Base-by-base conservation (phyloP, 2,888 invertebrate genomes). In the Charanyca ferruginea region DNA sequence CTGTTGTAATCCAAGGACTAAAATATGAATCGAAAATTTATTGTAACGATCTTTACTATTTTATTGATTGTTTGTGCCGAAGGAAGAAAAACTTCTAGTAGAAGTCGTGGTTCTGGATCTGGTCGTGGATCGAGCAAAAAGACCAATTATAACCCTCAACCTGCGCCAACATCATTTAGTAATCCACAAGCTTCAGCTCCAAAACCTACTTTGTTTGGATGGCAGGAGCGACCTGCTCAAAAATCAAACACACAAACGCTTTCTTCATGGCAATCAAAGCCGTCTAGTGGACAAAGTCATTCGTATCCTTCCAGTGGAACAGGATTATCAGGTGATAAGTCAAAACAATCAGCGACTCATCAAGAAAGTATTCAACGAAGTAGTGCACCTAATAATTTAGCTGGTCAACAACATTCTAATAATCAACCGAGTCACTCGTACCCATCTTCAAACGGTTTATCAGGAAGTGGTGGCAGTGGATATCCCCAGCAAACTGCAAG, bases 301-400 rank as follows among this genome's bases (percentile, higher is more conserved):
- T 92, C 92, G 9, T 94, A 94, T 83, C 94, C 94, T 45, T 90
- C 94, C 9, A 92, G 92, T 79, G 89, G 91, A 57, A 92, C 91
- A 51, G 93, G 93, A 4, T 81, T 92, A 25, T 93, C 93, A 58
- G 94, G 94, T 38, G 89, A 85, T 63, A 87, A 86, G 73, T 85
- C 89, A 13, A 92, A 91, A 77, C 87, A 89, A 77, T 84, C 90
- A 28, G 64, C 87, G 9, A 74, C 80, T 42, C 81, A 93, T 75
- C 92, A 93, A 85, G 93, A 93, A 80, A 91, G 73, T 82, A 79
- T 94, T 66, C 94, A 93, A 82, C 87, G 83, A 79, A 93, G 87
- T 66, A 89, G 87, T 82, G 86, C 83, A n/a, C 77, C 91, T 25
- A 89, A 86, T 73, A 87, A 88, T 69, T 72, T 69, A 47, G 84